These are phyloP conservation scores for Antechinus flavipes DNA, from an alignment of 2,113 vertebrate genomes.

Conservation along the genomic window DNA sequence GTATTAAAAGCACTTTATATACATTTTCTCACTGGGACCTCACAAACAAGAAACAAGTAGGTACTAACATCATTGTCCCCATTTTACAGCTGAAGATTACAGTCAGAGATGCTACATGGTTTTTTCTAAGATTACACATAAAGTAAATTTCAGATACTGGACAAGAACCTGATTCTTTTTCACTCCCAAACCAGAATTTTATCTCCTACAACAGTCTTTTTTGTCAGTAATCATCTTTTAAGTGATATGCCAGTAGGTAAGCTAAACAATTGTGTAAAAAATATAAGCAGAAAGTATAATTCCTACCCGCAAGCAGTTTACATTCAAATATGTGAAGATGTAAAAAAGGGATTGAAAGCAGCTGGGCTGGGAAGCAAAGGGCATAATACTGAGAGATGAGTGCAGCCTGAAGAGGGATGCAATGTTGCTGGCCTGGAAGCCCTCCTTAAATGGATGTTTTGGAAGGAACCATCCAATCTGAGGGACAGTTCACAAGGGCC, in stretches of 20 bases:
- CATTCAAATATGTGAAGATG: not conserved
- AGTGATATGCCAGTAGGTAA: not conserved
- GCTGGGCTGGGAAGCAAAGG: not conserved
- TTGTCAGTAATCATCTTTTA: not conserved
- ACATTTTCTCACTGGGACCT: not conserved
- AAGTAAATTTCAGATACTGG: not conserved
- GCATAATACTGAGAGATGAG: not conserved
- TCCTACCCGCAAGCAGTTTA: not conserved
- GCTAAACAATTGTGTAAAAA: not conserved
- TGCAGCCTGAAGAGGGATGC: not conserved
- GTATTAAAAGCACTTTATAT: not conserved
- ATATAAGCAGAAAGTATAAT: not conserved
- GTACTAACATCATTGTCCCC: not conserved
- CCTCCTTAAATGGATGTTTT: not conserved
- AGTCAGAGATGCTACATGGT: not conserved
- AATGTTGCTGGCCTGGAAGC: not conserved
- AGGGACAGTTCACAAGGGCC: not conserved
- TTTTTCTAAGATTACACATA: not conserved
- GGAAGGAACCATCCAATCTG: not conserved
- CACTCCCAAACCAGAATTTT: not conserved
- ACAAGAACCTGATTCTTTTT: not conserved
- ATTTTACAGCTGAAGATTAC: not conserved
- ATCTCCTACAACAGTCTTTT: not conserved
- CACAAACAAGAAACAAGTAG: not conserved
- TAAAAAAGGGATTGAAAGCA: not conserved